Evolutionary conservation across 1,140 invertebrate genomes (phyloP).

Genomic region (Acromyrmex echinatior): DNA sequence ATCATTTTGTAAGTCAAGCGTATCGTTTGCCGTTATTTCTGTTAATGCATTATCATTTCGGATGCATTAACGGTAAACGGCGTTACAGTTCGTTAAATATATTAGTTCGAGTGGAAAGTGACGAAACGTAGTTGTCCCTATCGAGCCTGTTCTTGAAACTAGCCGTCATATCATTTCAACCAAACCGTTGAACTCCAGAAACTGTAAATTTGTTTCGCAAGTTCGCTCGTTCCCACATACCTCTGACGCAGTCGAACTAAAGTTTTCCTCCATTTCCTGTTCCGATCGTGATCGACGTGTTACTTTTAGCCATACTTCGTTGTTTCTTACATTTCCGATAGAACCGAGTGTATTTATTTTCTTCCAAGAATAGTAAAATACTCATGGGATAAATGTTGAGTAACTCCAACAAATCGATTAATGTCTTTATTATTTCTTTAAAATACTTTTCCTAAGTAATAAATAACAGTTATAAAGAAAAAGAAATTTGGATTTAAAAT

Average conservation of each 20-base stretch:
- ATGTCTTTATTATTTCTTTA: not conserved
- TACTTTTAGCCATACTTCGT: not conserved
- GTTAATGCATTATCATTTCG: slow-evolving; percentile 47
- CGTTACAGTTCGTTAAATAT: slow-evolving; percentile 43
- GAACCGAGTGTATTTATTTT: not conserved
- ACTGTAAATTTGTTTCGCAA: slow-evolving; percentile 54
- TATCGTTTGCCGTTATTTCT: slow-evolving; percentile 22
- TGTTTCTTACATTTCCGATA: not conserved
- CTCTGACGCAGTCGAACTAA: not conserved
- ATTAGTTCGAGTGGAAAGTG: slow-evolving; percentile 57
- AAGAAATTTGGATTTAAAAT: not conserved
- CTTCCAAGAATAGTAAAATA: not conserved
- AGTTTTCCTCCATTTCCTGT: slow-evolving; percentile 27
- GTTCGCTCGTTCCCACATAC: not conserved
- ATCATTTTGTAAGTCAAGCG: slow-evolving; percentile 35
- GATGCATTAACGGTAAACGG: slow-evolving; percentile 9
- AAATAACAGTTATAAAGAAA: not conserved
- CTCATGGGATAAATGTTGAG: not conserved
- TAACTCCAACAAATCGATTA: not conserved
- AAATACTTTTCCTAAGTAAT: not conserved
- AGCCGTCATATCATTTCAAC: slow-evolving; percentile 46
- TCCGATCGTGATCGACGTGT: slow-evolving; percentile 25
- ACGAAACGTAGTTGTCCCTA: slow-evolving; percentile 35
- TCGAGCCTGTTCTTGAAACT: slow-evolving; percentile 35
- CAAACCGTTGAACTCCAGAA: slow-evolving; percentile 43